Evolutionary conservation across 1,140 invertebrate genomes (phyloP).

Genomic region (Adoxophyes honmai): DNA sequence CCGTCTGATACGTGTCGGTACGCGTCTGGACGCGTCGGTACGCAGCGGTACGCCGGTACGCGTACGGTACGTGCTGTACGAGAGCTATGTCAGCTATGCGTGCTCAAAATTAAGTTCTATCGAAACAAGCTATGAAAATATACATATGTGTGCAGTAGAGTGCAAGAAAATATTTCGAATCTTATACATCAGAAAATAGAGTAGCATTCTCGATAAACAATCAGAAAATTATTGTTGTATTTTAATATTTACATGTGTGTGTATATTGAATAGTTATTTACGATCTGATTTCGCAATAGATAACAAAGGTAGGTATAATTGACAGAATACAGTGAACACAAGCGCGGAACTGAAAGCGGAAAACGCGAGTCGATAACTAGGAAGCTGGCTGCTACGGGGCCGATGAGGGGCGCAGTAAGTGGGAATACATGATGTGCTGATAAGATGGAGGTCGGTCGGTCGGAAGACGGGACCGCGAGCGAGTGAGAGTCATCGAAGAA

Average conservation of each 20-base stretch:
- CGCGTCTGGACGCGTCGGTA: too few relatives aligned
- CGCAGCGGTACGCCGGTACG: background rate
- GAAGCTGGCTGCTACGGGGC: slow-evolving; percentile 29
- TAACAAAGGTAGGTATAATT: slow-evolving; percentile 36
- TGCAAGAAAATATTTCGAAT: slow-evolving; percentile 60
- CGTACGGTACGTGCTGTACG: background rate
- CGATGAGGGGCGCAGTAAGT: slow-evolving; percentile 22
- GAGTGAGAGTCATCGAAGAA: slow-evolving; percentile 31
- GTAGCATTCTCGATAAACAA: slow-evolving; percentile 59
- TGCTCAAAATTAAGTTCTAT: slow-evolving; percentile 46
- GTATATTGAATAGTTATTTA: slow-evolving; percentile 59
- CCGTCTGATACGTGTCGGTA: slow-evolving; percentile 21
- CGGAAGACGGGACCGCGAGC: slow-evolving; percentile 38
- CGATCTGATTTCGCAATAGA: slow-evolving; percentile 34
- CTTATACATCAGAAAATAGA: slow-evolving; percentile 66
- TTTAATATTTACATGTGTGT: slow-evolving; percentile 61
- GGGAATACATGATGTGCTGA: slow-evolving; percentile 69
- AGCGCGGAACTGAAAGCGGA: slow-evolving; percentile 1
- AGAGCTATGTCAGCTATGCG: slow-evolving; percentile 39
- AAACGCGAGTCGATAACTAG: slow-evolving; percentile 17
- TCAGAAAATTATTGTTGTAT: slow-evolving; percentile 57
- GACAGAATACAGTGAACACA: slow-evolving; percentile 30
- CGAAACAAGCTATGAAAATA: slow-evolving; percentile 68
- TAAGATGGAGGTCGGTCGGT: slow-evolving; percentile 34
- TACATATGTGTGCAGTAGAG: slow-evolving; percentile 51